Base-by-base conservation (phyloP, 1,140 invertebrate genomes). In the Bombus superbus region DNA sequence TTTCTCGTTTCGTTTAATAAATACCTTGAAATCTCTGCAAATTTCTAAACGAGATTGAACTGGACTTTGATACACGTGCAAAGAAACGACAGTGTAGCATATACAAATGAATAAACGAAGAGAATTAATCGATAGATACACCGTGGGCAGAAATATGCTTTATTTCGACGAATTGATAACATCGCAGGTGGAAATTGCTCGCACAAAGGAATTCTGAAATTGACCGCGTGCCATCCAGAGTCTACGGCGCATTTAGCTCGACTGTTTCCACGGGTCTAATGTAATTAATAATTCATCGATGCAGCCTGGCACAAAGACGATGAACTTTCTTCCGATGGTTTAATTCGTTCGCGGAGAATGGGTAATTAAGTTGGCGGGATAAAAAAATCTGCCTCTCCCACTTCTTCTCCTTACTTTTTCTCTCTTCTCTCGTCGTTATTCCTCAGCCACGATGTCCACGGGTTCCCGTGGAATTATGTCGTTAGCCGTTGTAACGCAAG, bases 401-500 rank as follows among this genome's bases (percentile, higher is more conserved):
- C 11, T 44, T 47, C 42, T 35, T 25, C 38, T 9, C 10, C 42
- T 35, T 11, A 28, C 57, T 22, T 32, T 1, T 40, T 38, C 6
- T 22, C 25, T 32, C 6, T 13, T 2, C 10, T 38, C 25, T 32
- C 74, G 25, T 57, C 73, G 71, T 74, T 82, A 62, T 64, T 62
- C 80, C n/a, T n/a, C 6, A 9, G 40, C 40, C 53, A 53, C 68
- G 69, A 82, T 44, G 42, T 72, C 47, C 69, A 64, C 53, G n/a
- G 22, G 22, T 62, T 11, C 10, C 18, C 40, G 40, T 59, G 53
- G 73, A 82, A 82, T 74, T 82, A 82, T 74, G 44, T 74, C 40
- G 80, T 81, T 81, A 72, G 66, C 35, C 71, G 38, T 62, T 53
- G 68, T 53, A 87, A 84, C 68, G 86, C 86, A 62, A 87, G 73